These are phyloP conservation scores for Mionectes olivaceus DNA, from an alignment of 2,797 vertebrate genomes.

Conservation along the genomic window DNA sequence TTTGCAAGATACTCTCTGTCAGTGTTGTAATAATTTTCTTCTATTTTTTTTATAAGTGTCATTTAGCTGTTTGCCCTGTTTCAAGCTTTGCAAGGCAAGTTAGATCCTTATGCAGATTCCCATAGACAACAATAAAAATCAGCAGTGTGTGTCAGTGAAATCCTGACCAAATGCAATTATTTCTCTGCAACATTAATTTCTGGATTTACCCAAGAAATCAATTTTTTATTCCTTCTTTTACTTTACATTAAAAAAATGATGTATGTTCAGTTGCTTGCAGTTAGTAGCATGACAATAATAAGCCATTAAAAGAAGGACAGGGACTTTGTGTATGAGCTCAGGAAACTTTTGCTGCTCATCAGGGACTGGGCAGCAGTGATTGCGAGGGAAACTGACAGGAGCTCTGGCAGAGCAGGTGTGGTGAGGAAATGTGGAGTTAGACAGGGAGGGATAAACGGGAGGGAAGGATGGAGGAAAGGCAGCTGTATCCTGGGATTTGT, in stretches of 20 bases:
- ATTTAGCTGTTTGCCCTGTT: not conserved
- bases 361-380: not conserved
- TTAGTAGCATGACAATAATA: not conserved
- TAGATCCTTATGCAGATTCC: not conserved
- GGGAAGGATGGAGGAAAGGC: not conserved
- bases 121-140: not conserved
- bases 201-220: not conserved
- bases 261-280: not conserved
- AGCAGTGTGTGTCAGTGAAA: rapidly evolving
- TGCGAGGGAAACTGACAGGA: not conserved
- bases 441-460: not conserved
- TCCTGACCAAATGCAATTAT: not conserved
- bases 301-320: not conserved
- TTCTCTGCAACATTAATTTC: not conserved
- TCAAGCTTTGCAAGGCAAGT: not conserved
- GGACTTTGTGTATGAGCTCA: not conserved
- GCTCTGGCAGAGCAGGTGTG: conserved; percentile 6
- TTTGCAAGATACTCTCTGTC: not conserved
- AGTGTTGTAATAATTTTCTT: not conserved
- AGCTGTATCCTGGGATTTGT: conserved; percentile 36
- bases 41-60: not conserved
- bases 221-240: not conserved
- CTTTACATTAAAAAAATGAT: not conserved
- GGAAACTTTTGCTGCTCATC: not conserved
- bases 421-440: conserved; percentile 3